Evolutionary conservation across 2,888 invertebrate species (phyloP), one percentile per base, ranked within the genome.

Genomic region (Aleiodes alternator): DNA sequence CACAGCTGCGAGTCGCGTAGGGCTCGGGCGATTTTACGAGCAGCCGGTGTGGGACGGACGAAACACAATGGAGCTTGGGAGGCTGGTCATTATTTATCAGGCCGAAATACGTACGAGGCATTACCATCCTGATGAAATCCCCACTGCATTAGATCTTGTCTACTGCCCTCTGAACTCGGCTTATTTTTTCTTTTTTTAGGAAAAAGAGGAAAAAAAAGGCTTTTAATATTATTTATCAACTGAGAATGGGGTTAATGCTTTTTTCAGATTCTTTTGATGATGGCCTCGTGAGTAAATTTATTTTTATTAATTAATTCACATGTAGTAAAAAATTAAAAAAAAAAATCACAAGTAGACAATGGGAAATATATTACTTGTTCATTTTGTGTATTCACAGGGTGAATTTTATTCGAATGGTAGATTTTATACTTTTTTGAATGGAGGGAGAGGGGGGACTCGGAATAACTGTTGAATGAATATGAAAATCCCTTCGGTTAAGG

Each of bases 11-110:
- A 64, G 59, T 70, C 71, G 69, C 75, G 61, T 50, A 73, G 69
- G 76, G 72, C 76, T 16, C 43, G 2, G 68, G 76, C 77, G 76
- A 78, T 81, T 82, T 80, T 81, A 81, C 81, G 82, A 80, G 80
- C 79, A 57, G 66, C 75, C 72, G 75, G 70, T 72, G 61, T 48
- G 53, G 69, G 72, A 72, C 69, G 79, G 81, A 72, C 69, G 79
- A 80, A 84, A 86, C 83, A 86, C 68, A 68, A 85, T 85, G 82
- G 82, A 31, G 43, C 53, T 16, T 53, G 23, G 48, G 76, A 76
- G 69, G 55, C 61, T 43, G 68, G 53, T 83, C 80, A 83, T 86
- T 85, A 86, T 85, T 86, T 86, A 85, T 85, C 84, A 82, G 82
- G 78, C 66, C 72, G 80, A 83, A 82, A 83, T 82, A 78, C 74